These are phyloP conservation scores for Apogon hyalosoma DNA, from an alignment of 2,797 vertebrate genomes.

Conservation along the genomic window DNA sequence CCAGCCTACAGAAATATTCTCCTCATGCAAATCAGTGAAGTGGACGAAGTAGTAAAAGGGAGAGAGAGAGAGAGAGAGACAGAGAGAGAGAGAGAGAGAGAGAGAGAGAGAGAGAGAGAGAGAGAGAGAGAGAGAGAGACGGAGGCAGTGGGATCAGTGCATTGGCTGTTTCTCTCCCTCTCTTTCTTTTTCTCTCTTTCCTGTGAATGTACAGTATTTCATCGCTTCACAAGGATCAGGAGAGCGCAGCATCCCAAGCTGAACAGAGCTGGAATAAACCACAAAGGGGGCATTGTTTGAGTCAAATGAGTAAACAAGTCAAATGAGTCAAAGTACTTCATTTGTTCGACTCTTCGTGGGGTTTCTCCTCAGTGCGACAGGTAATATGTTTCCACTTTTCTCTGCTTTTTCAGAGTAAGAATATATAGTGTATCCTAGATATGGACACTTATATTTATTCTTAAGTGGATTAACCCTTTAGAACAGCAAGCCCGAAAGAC, in stretches of 20 bases:
- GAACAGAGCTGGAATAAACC: conserved; percentile 41
- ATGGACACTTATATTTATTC: too few relatives aligned
- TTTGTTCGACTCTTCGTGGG: conserved; percentile 61
- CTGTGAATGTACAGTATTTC: not conserved
- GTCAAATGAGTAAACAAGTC: conserved; percentile 57
- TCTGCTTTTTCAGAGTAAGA: not conserved
- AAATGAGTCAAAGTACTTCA: conserved; percentile 51
- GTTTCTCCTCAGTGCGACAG: conserved; percentile 67
- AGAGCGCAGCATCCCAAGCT: conserved; percentile 18
- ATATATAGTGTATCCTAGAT: too few relatives aligned
- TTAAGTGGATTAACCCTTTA: too few relatives aligned
- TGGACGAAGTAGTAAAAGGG: too few relatives aligned
- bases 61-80: too few relatives aligned
- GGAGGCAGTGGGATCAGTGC: not conserved
- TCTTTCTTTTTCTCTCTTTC: conserved; percentile 6
- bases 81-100: too few relatives aligned
- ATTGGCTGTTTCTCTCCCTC: conserved; percentile 4
- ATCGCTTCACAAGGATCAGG: conserved; percentile 5
- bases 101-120: too few relatives aligned
- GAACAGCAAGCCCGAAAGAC: too few relatives aligned
- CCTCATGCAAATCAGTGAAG: too few relatives aligned
- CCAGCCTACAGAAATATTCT: too few relatives aligned
- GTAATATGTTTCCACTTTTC: conserved; percentile 48
- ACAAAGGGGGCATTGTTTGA: conserved; percentile 44
- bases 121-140: too few relatives aligned